phyloP scores from a whole-genome alignment of 2,888 invertebrate genomes.

The Synanthedon vespiformis region DNA sequence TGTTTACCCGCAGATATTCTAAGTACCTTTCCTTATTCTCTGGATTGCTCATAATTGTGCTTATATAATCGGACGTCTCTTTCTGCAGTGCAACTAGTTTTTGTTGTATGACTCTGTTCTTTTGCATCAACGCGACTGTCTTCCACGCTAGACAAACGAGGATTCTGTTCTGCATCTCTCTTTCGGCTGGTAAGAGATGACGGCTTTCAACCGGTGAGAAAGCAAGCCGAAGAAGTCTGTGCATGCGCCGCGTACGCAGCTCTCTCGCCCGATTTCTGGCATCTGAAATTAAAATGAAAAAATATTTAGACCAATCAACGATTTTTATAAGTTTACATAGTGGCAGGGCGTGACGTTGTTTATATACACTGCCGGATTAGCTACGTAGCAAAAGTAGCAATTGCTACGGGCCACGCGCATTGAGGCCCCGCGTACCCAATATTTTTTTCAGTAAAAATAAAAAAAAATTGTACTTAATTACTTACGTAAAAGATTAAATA shows the following conservation, averaged over 20 bases:
- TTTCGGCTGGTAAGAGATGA: slow-evolving; percentile 22
- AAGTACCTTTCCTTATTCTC: slow-evolving; percentile 42
- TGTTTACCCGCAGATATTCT: slow-evolving; percentile 32
- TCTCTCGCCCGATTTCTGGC: too few relatives aligned
- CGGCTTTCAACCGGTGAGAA: slow-evolving; percentile 13
- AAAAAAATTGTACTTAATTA: too few relatives aligned
- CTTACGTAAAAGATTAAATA: too few relatives aligned
- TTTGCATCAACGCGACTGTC: slow-evolving; percentile 73
- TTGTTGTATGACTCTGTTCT: slow-evolving; percentile 72
- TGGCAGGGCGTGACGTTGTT: too few relatives aligned
- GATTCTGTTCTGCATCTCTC: slow-evolving; percentile 49
- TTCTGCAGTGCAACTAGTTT: slow-evolving; percentile 71
- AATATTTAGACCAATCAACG: too few relatives aligned
- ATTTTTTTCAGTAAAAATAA: too few relatives aligned
- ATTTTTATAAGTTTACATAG: too few relatives aligned
- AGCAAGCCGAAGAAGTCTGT: slow-evolving; percentile 32
- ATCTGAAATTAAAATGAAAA: too few relatives aligned
- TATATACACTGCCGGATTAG: too few relatives aligned
- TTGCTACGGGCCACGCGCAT: too few relatives aligned
- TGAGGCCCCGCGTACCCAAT: too few relatives aligned
- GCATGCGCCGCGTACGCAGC: slow-evolving; percentile 19
- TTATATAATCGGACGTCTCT: slow-evolving; percentile 74
- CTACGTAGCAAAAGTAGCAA: too few relatives aligned
- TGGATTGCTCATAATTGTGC: slow-evolving; percentile 70
- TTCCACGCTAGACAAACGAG: slow-evolving; percentile 74